Evolutionary conservation across 2,888 invertebrate genomes (phyloP).

Genomic region (Idaea aversata): DNA sequence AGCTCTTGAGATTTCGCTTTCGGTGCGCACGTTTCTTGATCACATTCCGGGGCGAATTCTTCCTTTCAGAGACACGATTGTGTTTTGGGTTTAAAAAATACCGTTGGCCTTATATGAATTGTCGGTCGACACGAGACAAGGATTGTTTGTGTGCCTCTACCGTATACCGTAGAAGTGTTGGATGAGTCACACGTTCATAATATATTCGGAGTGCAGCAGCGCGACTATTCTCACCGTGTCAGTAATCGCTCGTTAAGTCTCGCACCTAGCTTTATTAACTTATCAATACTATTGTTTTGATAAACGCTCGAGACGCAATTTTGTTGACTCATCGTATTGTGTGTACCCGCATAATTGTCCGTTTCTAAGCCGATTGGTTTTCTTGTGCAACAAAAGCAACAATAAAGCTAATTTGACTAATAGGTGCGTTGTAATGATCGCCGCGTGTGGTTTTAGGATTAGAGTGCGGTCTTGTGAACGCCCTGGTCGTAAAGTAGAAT

Average conservation of each 20-base stretch:
- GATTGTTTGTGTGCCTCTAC: conserved; percentile 47
- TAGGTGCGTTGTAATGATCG: conserved; percentile 78
- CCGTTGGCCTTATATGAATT: conserved; percentile 45
- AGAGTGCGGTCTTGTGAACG: conserved; percentile 52
- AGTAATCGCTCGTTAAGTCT: conserved; percentile 71
- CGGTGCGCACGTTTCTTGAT: conserved; percentile 47
- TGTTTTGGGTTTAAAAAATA: conserved; percentile 42
- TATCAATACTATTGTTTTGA: conserved; percentile 81
- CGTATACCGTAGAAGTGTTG: conserved; percentile 37
- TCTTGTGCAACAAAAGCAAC: conserved; percentile 70
- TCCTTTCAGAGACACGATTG: conserved; percentile 53
- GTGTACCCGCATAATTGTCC: conserved; percentile 71
- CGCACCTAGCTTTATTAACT: conserved; percentile 76
- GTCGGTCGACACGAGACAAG: conserved; percentile 56
- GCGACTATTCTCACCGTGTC: conserved; percentile 59
- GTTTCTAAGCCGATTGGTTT: conserved; percentile 73
- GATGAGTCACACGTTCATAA: conserved; percentile 63
- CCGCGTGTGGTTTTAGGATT: conserved; percentile 78
- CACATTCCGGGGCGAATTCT: conserved; percentile 46
- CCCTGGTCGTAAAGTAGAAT: conserved; percentile 42
- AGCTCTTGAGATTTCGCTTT: conserved; percentile 68
- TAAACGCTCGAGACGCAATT: conserved; percentile 72
- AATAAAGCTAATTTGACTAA: conserved; percentile 80
- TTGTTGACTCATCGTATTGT: conserved; percentile 75
- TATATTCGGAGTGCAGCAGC: conserved; percentile 59